Conservation (phyloP, 2,888 invertebrate species). For the Drosophila heteroneura region DNA sequence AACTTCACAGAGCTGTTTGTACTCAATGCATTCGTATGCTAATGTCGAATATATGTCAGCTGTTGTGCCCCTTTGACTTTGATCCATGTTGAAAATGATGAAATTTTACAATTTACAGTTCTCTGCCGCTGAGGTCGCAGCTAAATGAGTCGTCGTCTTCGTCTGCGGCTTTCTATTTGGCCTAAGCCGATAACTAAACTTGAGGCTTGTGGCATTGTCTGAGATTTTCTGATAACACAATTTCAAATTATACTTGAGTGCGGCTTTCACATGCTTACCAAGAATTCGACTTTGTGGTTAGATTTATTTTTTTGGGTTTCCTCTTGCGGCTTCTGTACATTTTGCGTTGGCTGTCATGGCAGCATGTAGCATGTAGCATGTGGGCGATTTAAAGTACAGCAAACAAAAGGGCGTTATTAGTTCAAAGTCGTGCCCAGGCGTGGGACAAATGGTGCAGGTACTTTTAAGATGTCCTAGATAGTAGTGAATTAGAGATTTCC, state of each 20-base stretch:
- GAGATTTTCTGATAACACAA: slow-evolving; percentile 67
- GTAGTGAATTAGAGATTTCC: slow-evolving; percentile 26
- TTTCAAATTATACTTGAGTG: slow-evolving; percentile 33
- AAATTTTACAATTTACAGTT: slow-evolving; percentile 44
- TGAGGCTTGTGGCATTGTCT: slow-evolving; percentile 43
- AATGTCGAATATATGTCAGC: slow-evolving; percentile 75
- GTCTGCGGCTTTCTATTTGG: slow-evolving; percentile 42
- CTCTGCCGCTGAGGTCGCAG: slow-evolving; percentile 3
- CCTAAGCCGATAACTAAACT: slow-evolving; percentile 52
- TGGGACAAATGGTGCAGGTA: slow-evolving; percentile 40
- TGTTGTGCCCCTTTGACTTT: slow-evolving; percentile 29
- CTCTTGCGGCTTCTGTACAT: slow-evolving; percentile 18
- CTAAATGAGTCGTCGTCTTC: slow-evolving; percentile 64
- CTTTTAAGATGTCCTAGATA: slow-evolving; percentile 29
- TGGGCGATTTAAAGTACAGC: slow-evolving; percentile 30
- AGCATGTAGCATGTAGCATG: slow-evolving; percentile 25
- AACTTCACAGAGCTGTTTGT: slow-evolving; percentile 57
- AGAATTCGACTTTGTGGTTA: slow-evolving; percentile 43
- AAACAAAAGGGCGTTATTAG: slow-evolving; percentile 63
- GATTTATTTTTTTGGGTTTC: slow-evolving; percentile 12
- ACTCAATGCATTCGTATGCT: slow-evolving; percentile 62
- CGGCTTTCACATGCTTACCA: slow-evolving; percentile 41
- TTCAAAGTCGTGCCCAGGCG: slow-evolving; percentile 59
- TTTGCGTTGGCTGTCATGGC: slow-evolving; percentile 28
- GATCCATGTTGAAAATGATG: slow-evolving; percentile 64